A percentile compares a stretch with the other conserved stretches of the same genome.
Evolutionary conservation across 1,140 invertebrate species (phyloP).

Genomic region (Colletes latitarsis): DNA sequence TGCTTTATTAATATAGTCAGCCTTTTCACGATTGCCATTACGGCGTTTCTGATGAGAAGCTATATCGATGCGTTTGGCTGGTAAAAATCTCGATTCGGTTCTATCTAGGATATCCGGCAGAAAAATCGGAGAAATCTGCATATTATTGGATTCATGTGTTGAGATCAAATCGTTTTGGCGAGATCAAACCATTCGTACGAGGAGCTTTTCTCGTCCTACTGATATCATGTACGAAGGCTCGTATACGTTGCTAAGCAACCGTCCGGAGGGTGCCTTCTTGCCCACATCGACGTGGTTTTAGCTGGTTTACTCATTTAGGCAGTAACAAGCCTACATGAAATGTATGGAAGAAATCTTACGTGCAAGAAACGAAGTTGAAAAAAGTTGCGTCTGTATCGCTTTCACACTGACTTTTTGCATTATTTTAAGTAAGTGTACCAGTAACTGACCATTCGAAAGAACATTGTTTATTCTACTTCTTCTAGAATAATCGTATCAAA

Average conservation of each 20-base stretch:
- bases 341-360: constrained; percentile 35
- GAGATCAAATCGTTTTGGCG: constrained; percentile 48
- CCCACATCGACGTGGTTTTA: constrained; percentile 76
- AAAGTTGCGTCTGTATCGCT: not conserved
- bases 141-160: constrained; percentile 32
- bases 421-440: not conserved
- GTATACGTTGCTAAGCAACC: constrained; percentile 78
- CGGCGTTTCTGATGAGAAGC: too few relatives aligned
- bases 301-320: constrained; percentile 78
- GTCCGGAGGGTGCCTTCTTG: constrained; percentile 76
- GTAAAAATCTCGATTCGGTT: not conserved
- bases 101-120: not conserved
- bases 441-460: too few relatives aligned
- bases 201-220: constrained; percentile 77
- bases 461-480: too few relatives aligned
- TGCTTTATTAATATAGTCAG: too few relatives aligned
- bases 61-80: too few relatives aligned
- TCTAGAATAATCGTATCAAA: too few relatives aligned
- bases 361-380: constrained; percentile 3
- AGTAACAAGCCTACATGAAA: constrained; percentile 55
- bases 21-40: too few relatives aligned
- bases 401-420: not conserved
- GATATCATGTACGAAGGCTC: constrained; percentile 76
- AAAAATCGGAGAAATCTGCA: constrained; percentile 26
- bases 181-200: constrained; percentile 69